Evolutionary conservation across 2,113 vertebrate species (phyloP), one percentile per base, ranked within the genome.

Genomic region (Misgurnus anguillicaudatus): DNA sequence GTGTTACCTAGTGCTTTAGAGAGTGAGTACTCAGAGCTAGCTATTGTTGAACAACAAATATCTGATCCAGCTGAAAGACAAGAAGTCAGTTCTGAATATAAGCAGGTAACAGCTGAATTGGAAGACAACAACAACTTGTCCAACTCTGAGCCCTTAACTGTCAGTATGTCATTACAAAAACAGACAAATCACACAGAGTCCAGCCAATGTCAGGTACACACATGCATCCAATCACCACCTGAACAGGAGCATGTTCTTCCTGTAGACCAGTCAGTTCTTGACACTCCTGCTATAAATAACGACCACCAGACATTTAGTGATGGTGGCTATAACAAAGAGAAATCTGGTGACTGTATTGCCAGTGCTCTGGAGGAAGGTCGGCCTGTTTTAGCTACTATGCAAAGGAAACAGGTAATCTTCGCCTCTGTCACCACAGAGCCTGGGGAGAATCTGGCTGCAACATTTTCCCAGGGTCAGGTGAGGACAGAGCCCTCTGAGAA

Each of bases 401-500:
- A 78, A 66, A 57, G 31, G 14, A 39, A 71, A 51, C 61, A 70
- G 39, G 73, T 72, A 78, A 77, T 53, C 47, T 75, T 69, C n/a
- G 38, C 79, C 53, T 73, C 80, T 66, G 65, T 71, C 60, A 38
- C 48, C 17, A 17, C 55, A 55, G 39, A 14, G 63, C 51, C 58
- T 66, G 71, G 36, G 17, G 81, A 77, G 83, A 31, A 62, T 81
- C 68, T 21, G 9, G 62, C 83, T 85, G 74, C 64, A 3, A 48
- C n/a, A 21, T 11, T 67, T 55, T 63, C 51, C 63, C 72, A 78
- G 70, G 81, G 55, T 78, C 70, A 70, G 24, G 53, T 75, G 65
- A 78, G 78, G 78, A 80, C 61, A 84, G 75, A 80, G 64, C 14
- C 38, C 16, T 48, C 14, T 11, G 24, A 77, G 72, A 55, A 66